Evolutionary conservation across 2,888 invertebrate species (phyloP).

Genomic region (Sinohyriopsis cumingii): DNA sequence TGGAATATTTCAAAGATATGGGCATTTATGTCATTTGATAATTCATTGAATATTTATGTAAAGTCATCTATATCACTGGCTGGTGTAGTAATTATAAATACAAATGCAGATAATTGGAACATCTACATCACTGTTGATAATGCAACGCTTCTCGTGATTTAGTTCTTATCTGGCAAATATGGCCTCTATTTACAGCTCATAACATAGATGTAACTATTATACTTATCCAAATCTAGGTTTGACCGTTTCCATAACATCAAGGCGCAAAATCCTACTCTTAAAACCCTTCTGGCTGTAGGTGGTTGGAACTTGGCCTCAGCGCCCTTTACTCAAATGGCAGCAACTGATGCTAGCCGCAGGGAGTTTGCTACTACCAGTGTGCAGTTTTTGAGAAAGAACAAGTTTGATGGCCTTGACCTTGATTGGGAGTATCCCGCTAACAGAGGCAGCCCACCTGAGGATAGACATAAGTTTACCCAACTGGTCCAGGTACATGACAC

Average conservation of each 20-base stretch:
- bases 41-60: no score
- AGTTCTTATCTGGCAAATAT: no score
- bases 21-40: no score
- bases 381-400: constrained; percentile 64
- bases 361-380: constrained; percentile 58
- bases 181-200: no score
- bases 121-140: no score
- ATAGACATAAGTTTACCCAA: constrained; percentile 53
- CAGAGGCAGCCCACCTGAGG: constrained; percentile 62
- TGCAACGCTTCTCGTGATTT: no score
- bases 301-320: constrained; percentile 95
- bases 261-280: constrained; percentile 79
- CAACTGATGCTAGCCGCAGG: constrained; percentile 45
- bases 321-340: constrained; percentile 67
- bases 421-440: constrained; percentile 92
- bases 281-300: constrained; percentile 88
- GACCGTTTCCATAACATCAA: constrained; percentile 83
- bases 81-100: no score
- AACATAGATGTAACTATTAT: background rate
- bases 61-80: no score
- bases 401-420: constrained; percentile 89
- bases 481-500: constrained; percentile 53
- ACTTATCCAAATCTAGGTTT: constrained; percentile 73
- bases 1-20: no score
- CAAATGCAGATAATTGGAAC: no score